Conservation (phyloP, 2,113 vertebrate genomes). For the Actinemys pallida region DNA sequence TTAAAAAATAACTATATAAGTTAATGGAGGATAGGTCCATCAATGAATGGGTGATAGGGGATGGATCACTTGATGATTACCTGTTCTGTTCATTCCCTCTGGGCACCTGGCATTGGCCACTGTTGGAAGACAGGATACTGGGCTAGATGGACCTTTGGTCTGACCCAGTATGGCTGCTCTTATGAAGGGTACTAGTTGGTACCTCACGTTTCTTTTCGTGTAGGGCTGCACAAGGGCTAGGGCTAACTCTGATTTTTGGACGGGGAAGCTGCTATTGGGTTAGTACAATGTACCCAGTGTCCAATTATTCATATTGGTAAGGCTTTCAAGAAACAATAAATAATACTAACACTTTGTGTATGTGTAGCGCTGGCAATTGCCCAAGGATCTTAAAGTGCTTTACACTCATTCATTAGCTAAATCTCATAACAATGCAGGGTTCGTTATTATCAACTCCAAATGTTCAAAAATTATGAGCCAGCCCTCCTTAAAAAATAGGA, state of each 20-base stretch:
- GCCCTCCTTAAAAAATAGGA: not conserved
- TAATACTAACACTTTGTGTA: not conserved
- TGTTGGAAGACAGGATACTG: no score
- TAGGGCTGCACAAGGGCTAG: not conserved
- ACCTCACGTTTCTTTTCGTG: not conserved
- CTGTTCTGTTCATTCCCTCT: no score
- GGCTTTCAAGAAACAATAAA: no score
- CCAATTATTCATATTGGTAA: not conserved
- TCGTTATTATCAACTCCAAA: not conserved
- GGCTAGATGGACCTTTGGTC: no score
- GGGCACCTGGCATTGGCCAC: no score
- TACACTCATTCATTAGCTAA: not conserved
- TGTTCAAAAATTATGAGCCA: not conserved
- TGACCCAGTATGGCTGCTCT: no score
- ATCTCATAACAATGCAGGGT: not conserved
- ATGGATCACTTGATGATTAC: no score
- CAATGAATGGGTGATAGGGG: no score
- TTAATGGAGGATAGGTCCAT: no score
- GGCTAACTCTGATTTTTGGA: not conserved
- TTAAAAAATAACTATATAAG: no score
- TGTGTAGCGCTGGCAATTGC: not conserved
- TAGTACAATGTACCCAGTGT: not conserved
- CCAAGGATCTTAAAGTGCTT: not conserved
- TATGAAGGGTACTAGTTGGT: not conserved
- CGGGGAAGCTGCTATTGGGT: not conserved